phyloP scores from a whole-genome alignment of 37 sponge, comb jelly and placozoan genomes.

The Cliona cf. orientalis region DNA sequence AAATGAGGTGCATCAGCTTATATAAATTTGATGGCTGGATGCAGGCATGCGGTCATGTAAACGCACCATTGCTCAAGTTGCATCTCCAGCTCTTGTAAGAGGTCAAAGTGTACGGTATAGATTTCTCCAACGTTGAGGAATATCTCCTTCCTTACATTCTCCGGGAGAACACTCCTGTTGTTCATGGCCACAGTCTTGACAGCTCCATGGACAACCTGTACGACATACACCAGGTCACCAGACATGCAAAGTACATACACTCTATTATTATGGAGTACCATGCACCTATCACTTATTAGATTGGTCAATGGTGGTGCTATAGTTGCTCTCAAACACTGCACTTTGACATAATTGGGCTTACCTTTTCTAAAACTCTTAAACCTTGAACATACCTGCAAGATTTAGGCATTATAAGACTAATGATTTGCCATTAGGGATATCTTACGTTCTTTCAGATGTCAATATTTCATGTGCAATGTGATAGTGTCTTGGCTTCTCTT shows the following conservation, averaged over 20 bases:
- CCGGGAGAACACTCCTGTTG: slow-evolving; percentile 54
- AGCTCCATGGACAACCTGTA: slow-evolving; percentile 61
- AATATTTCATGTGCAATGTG: slow-evolving; percentile 50
- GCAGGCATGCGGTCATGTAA: too few relatives aligned
- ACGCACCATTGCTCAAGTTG: slow-evolving; percentile 60
- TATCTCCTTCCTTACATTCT: slow-evolving; percentile 51
- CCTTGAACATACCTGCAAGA: slow-evolving; percentile 73
- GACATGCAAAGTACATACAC: too few relatives aligned
- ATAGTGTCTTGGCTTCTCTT: slow-evolving; percentile 47
- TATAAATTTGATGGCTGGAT: neutral
- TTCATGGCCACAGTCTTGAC: slow-evolving; percentile 41
- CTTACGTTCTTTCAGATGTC: slow-evolving; percentile 71
- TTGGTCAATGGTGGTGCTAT: too few relatives aligned
- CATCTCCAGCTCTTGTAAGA: slow-evolving; percentile 65
- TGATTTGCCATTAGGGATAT: too few relatives aligned
- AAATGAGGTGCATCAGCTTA: too few relatives aligned
- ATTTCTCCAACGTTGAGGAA: slow-evolving; percentile 72
- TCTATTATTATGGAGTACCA: neutral
- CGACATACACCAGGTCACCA: too few relatives aligned
- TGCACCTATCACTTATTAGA: too few relatives aligned
- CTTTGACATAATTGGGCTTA: too few relatives aligned
- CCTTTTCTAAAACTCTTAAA: slow-evolving; percentile 66
- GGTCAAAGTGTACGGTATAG: slow-evolving; percentile 53
- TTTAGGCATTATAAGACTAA: too few relatives aligned
- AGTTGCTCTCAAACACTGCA: too few relatives aligned